A percentile compares a stretch with the other conserved stretches of the same genome.
phyloP scores from a whole-genome alignment of 2,113 vertebrate species.

The Apus apus region DNA sequence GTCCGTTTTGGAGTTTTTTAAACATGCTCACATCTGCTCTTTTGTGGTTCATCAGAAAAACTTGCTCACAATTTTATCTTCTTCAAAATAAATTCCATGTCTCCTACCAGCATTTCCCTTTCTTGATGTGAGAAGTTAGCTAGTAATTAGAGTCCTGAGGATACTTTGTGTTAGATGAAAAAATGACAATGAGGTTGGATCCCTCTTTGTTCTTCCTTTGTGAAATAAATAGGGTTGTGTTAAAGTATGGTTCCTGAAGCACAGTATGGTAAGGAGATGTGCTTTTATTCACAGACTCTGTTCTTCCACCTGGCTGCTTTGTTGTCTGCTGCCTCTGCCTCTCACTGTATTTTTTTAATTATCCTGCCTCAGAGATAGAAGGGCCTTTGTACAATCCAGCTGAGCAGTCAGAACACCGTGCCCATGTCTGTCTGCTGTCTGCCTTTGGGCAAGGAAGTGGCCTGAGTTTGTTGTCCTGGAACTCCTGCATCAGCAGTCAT shows the following conservation, averaged over 20 bases:
- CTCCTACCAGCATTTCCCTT: constrained; percentile 14
- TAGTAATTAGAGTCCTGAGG: constrained; percentile 26
- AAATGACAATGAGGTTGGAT: constrained; percentile 38
- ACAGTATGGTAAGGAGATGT: neutral
- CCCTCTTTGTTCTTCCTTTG: constrained; percentile 7
- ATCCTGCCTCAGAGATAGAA: neutral
- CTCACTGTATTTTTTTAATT: neutral
- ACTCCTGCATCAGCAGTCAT: neutral
- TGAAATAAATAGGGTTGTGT: constrained; percentile 44
- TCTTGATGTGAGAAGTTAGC: constrained; percentile 10
- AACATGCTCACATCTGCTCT: constrained; percentile 10
- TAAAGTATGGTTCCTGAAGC: constrained; percentile 11
- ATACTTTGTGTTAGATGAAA: neutral
- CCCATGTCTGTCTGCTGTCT: neutral
- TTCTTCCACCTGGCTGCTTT: constrained; percentile 18
- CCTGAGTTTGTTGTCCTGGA: neutral
- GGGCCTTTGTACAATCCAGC: neutral
- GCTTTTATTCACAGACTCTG: neutral
- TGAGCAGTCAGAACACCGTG: rapidly evolving
- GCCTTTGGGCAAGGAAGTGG: neutral
- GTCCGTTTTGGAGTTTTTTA: neutral
- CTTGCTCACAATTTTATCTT: constrained; percentile 9
- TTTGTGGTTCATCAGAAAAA: constrained; percentile 40
- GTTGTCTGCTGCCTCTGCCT: constrained; percentile 10
- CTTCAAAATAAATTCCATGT: constrained; percentile 24